Conservation (phyloP, 2,797 vertebrate genomes). For the Ptychobarbus kaznakovi region DNA sequence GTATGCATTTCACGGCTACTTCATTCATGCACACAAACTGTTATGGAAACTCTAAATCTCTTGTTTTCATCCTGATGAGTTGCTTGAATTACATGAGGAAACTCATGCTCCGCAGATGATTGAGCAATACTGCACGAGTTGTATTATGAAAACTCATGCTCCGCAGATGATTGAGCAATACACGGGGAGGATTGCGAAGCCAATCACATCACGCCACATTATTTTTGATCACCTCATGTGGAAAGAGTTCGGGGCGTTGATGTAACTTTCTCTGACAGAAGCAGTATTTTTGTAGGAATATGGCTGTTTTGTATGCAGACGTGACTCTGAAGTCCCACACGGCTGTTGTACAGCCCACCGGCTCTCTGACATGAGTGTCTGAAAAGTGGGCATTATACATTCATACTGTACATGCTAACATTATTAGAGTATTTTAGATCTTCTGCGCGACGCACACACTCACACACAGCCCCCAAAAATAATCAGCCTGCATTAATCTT, state of each 20-base stretch:
- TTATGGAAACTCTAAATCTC: too few species aligned
- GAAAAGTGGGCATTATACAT: constrained; percentile 26
- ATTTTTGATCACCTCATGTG: constrained; percentile 12
- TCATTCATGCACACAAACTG: too few species aligned
- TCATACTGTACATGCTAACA: constrained; percentile 14
- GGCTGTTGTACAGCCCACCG: constrained; percentile 28
- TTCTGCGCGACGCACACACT: not conserved
- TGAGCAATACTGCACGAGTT: too few species aligned
- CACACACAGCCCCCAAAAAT: not conserved
- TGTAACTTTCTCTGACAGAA: constrained; percentile 34
- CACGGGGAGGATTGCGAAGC: not conserved
- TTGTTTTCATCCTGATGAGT: too few species aligned
- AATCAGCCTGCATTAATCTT: not conserved
- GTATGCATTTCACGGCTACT: too few species aligned
- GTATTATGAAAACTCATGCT: not conserved
- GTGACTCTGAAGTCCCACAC: constrained; percentile 4
- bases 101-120: too few species aligned
- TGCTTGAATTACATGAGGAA: too few species aligned
- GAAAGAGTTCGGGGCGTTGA: not conserved
- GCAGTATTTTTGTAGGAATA: constrained; percentile 55
- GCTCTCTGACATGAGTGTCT: not conserved
- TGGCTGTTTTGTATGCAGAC: constrained; percentile 47
- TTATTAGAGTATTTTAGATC: not conserved
- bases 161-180: constrained; percentile 2
- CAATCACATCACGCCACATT: constrained; percentile 13